phyloP scores from a whole-genome alignment of 92 coral and sea anemone genomes.

The Parazoanthus swiftii region DNA sequence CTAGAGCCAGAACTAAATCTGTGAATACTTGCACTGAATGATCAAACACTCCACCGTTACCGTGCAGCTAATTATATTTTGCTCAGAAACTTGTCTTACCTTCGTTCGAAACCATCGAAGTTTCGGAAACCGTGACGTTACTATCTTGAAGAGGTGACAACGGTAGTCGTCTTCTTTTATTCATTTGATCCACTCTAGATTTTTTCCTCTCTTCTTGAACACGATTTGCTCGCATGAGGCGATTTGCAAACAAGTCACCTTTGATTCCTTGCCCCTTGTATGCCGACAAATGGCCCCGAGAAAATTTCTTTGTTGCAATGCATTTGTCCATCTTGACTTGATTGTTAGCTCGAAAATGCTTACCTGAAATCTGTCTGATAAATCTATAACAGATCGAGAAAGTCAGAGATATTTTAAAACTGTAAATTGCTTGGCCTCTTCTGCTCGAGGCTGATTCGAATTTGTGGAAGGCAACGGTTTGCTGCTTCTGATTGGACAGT shows the following conservation, averaged over 20 bases:
- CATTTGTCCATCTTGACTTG: slow-evolving; percentile 32
- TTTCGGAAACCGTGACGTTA: background rate
- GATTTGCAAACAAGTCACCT: slow-evolving; percentile 23
- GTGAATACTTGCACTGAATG: too few relatives aligned
- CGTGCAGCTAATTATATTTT: too few relatives aligned
- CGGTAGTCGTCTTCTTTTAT: slow-evolving; percentile 35
- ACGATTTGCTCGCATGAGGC: slow-evolving; percentile 21
- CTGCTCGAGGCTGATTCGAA: slow-evolving; percentile 5
- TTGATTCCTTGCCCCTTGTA: slow-evolving; percentile 40
- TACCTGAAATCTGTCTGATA: background rate
- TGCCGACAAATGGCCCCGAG: slow-evolving; percentile 4
- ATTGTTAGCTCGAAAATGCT: background rate
- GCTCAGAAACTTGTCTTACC: background rate
- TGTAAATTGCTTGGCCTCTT: background rate
- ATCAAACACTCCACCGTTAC: too few relatives aligned
- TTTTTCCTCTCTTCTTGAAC: slow-evolving; percentile 34
- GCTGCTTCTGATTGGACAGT: slow-evolving; percentile 17
- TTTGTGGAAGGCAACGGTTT: slow-evolving; percentile 20
- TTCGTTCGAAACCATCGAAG: background rate
- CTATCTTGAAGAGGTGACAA: slow-evolving; percentile 27
- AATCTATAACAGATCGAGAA: background rate
- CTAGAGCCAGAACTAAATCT: too few relatives aligned
- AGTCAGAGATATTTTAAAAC: background rate
- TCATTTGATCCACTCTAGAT: slow-evolving; percentile 20
- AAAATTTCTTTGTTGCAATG: slow-evolving; percentile 4